phyloP scores from a whole-genome alignment of 2,797 vertebrate species.

The Falco biarmicus region DNA sequence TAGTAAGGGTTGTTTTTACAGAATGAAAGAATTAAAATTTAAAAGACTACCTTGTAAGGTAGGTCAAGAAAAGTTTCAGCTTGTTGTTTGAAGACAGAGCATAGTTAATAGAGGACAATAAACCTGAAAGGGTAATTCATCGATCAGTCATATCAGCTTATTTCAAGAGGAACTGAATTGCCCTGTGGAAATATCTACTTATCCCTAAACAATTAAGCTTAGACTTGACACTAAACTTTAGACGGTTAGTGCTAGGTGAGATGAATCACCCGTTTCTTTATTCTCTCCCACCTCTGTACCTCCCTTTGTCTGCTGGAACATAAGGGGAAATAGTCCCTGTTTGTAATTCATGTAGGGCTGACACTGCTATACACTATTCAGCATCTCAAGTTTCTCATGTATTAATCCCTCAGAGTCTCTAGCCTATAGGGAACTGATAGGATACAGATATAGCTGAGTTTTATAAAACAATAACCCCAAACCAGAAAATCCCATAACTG shows the following conservation, averaged over 20 bases:
- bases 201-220: neutral
- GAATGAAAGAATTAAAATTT: neutral
- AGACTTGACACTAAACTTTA: neutral
- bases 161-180: neutral
- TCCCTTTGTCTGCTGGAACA: neutral
- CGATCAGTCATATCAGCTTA: neutral
- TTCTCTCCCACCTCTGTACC: neutral
- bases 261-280: neutral
- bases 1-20: neutral
- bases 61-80: neutral
- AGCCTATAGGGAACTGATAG: neutral
- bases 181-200: neutral
- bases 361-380: neutral
- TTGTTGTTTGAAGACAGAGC: neutral
- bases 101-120: neutral
- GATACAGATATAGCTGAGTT: neutral
- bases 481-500: neutral
- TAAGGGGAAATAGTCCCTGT: neutral
- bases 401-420: neutral
- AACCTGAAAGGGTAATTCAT: constrained; percentile 1
- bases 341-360: neutral
- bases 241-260: neutral
- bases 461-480: neutral
- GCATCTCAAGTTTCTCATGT: neutral
- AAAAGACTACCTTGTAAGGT: neutral